A percentile compares a stretch with the other conserved stretches of the same genome.
Evolutionary conservation across 2,797 vertebrate genomes (phyloP).

Genomic region (Meda fulgida): DNA sequence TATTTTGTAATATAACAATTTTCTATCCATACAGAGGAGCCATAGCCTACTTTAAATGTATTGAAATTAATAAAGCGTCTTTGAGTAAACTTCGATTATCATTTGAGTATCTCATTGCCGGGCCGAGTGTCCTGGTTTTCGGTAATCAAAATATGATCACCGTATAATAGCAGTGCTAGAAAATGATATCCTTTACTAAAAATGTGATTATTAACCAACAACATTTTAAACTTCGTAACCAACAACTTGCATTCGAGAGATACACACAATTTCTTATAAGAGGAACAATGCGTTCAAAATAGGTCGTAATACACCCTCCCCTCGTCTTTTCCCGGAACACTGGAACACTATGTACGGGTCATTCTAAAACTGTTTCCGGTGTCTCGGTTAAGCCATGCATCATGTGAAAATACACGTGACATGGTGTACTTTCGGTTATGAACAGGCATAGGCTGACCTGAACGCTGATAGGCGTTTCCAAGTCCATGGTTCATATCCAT

Average conservation of each 20-base stretch:
- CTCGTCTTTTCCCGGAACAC: conserved; percentile 13
- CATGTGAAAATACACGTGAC: conserved; percentile 35
- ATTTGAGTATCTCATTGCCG: too few species aligned
- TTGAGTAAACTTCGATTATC: too few species aligned
- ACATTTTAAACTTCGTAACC: not conserved
- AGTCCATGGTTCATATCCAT: not conserved
- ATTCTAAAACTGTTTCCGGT: conserved; percentile 19
- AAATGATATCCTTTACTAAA: not conserved
- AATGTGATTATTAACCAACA: not conserved
- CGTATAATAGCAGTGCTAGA: not conserved
- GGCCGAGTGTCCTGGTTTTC: too few species aligned
- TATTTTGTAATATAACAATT: too few species aligned
- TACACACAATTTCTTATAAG: not conserved
- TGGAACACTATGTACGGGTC: conserved; percentile 32
- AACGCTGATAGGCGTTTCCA: not conserved
- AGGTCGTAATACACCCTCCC: conserved; percentile 1
- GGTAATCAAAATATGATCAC: too few species aligned
- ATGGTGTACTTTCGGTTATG: not conserved
- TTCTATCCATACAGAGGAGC: too few species aligned
- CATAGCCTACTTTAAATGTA: too few species aligned
- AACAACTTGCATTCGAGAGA: not conserved
- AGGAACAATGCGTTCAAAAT: conserved; percentile 13
- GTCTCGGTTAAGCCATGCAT: not conserved
- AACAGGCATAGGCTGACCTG: not conserved
- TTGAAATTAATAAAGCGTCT: too few species aligned